A percentile compares a stretch with the other conserved stretches of the same genome.
Evolutionary conservation across 1,140 invertebrate species (phyloP).

Genomic region (Philopotamus ludificatus): DNA sequence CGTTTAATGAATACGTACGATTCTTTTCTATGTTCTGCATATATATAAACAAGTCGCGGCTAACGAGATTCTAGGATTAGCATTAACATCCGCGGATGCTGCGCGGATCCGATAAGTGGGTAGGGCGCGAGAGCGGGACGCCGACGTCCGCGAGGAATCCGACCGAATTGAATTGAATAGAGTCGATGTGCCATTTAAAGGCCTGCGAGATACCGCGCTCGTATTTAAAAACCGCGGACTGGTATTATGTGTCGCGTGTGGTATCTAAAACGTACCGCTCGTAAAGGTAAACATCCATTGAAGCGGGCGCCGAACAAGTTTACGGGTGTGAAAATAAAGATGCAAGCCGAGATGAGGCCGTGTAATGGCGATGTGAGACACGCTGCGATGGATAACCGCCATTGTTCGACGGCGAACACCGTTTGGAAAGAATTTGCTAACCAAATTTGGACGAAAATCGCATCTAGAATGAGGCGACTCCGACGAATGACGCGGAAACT

Average conservation of each 20-base stretch:
- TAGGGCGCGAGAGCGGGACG: constrained; percentile 1
- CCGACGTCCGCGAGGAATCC: constrained; percentile 25
- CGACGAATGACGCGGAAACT: too few relatives aligned
- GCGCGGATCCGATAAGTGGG: constrained; percentile 18
- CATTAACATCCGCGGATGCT: neutral
- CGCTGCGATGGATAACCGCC: constrained; percentile 1
- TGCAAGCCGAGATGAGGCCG: constrained; percentile 22
- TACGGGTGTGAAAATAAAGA: constrained; percentile 41
- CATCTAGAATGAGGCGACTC: too few relatives aligned
- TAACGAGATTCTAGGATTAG: neutral
- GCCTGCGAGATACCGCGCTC: neutral
- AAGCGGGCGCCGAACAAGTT: constrained; percentile 28
- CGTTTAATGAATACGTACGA: too few relatives aligned
- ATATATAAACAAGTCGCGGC: too few relatives aligned
- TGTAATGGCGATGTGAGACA: constrained; percentile 17
- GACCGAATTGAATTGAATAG: constrained; percentile 38
- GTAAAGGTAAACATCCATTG: constrained; percentile 21
- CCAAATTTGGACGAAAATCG: too few relatives aligned
- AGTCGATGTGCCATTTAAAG: constrained; percentile 20
- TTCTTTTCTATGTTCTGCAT: too few relatives aligned
- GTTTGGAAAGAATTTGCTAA: too few relatives aligned
- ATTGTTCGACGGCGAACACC: too few relatives aligned
- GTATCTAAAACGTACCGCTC: constrained; percentile 6
- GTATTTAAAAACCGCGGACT: neutral
- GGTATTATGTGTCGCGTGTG: neutral